These are phyloP conservation scores for Gonocerus acuteangulatus DNA, from an alignment of 2,888 invertebrate genomes.

Conservation along the genomic window DNA sequence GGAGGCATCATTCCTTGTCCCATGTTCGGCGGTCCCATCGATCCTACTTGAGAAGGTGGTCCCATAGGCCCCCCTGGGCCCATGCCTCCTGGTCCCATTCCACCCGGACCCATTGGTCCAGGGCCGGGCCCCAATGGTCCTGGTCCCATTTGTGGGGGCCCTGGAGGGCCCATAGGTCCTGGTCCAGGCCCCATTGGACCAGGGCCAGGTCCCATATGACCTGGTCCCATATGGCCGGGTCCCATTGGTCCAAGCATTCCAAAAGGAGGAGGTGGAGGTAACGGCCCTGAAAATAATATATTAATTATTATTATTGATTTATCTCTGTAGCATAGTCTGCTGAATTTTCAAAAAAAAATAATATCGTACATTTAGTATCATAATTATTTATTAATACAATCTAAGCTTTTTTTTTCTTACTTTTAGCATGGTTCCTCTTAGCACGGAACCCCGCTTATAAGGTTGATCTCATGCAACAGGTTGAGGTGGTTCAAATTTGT, in stretches of 20 bases:
- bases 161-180: conserved; percentile 34
- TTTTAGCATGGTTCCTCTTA: too few species aligned
- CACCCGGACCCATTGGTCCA: conserved; percentile 8
- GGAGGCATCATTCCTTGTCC: conserved; percentile 17
- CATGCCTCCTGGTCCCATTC: background rate
- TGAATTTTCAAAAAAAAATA: too few species aligned
- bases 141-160: conserved; percentile 23
- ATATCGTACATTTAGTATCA: too few species aligned
- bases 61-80: background rate
- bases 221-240: conserved; percentile 33
- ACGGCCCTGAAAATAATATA: background rate
- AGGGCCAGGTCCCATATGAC: background rate
- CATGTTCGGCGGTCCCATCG: conserved; percentile 19
- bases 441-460: too few species aligned
- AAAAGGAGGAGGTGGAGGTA: conserved; percentile 32
- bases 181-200: conserved; percentile 21
- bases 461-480: too few species aligned
- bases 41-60: conserved; percentile 9
- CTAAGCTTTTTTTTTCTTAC: too few species aligned
- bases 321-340: too few species aligned
- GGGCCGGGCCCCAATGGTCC: conserved; percentile 27
- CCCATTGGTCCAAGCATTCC: conserved; percentile 34
- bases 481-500: too few species aligned
- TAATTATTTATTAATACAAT: too few species aligned
- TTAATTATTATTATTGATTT: background rate